Evolutionary conservation across 2,888 invertebrate species (phyloP).

Genomic region (Erebia palarica): DNA sequence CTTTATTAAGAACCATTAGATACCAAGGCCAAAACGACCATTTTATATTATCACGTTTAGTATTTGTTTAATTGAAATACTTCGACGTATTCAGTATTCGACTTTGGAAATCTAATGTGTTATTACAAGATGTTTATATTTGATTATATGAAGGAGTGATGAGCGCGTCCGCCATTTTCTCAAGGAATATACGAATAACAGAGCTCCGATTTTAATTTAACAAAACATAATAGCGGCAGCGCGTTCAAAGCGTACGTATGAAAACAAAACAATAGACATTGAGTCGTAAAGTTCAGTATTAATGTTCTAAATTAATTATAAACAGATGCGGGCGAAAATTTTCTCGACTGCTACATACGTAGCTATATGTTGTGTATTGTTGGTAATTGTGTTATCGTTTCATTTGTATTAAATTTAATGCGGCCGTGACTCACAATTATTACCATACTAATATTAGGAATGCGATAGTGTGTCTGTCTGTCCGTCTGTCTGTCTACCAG

Average conservation of each 20-base stretch:
- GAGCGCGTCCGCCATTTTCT: constrained; percentile 43
- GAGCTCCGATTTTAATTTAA: constrained; percentile 55
- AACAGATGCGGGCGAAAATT: constrained; percentile 56
- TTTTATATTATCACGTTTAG: not conserved
- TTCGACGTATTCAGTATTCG: constrained; percentile 3
- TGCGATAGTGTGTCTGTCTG: too few relatives aligned
- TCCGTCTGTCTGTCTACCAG: too few relatives aligned
- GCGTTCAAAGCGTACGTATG: constrained; percentile 47
- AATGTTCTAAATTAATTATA: constrained; percentile 65
- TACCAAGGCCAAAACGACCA: too few relatives aligned
- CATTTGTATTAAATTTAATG: constrained; percentile 53
- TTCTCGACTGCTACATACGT: constrained; percentile 44
- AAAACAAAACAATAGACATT: constrained; percentile 57
- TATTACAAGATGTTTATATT: constrained; percentile 36
- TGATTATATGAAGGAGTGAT: constrained; percentile 35
- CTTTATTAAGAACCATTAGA: too few relatives aligned
- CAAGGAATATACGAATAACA: constrained; percentile 52
- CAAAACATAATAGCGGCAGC: constrained; percentile 50
- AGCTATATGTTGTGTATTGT: constrained; percentile 41
- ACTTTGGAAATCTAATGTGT: constrained; percentile 29
- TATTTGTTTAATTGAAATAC: not conserved
- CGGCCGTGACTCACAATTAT: constrained; percentile 35
- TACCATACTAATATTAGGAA: constrained; percentile 4
- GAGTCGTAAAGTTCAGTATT: constrained; percentile 51
- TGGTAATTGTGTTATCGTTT: constrained; percentile 58